Conservation (phyloP, 2,888 invertebrate species). For the Drosophila nigritarsus region DNA sequence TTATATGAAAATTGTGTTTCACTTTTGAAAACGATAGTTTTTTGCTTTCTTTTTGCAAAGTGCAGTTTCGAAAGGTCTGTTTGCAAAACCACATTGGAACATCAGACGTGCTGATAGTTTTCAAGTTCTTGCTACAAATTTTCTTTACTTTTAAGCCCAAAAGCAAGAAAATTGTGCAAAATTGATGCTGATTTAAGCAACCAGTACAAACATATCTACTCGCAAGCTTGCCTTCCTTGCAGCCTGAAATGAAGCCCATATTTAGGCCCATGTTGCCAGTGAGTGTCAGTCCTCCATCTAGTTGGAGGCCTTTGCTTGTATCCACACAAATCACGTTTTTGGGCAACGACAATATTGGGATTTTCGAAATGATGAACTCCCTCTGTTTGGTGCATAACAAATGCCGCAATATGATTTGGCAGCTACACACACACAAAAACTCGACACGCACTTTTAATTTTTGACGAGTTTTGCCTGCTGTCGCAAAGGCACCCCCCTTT, state of each 20-base stretch:
- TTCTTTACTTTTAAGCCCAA: not conserved
- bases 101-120: not conserved
- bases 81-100: not conserved
- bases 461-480: conserved; percentile 35
- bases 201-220: not conserved
- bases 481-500: not conserved
- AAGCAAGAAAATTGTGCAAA: not conserved
- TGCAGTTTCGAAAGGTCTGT: not conserved
- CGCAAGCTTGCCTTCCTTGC: not conserved
- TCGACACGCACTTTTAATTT: conserved; percentile 56
- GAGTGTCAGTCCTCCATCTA: not conserved
- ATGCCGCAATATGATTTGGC: conserved; percentile 74
- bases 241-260: not conserved
- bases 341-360: conserved; percentile 45
- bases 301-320: conserved; percentile 1
- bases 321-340: conserved; percentile 3
- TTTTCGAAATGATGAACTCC: conserved; percentile 31
- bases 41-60: not conserved
- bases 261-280: not conserved
- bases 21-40: not conserved
- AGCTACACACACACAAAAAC: conserved; percentile 60
- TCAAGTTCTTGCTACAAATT: not conserved
- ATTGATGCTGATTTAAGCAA: not conserved
- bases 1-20: not conserved
- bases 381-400: conserved; percentile 60